Evolutionary conservation across 2,797 vertebrate genomes (phyloP), one percentile per base, ranked within the genome.

Genomic region (Rhynchotus rufescens): DNA sequence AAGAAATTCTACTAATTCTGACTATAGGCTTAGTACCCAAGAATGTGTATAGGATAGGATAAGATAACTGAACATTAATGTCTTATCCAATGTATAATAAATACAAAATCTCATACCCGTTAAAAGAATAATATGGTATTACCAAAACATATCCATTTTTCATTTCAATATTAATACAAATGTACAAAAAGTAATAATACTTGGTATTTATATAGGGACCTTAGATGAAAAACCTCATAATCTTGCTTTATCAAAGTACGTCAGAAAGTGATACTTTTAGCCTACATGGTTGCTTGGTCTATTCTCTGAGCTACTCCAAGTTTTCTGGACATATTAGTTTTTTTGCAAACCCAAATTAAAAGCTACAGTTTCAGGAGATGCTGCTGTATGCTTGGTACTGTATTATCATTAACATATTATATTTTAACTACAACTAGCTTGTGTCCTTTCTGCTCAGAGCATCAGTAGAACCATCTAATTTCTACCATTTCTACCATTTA

Each of bases 1-100:
- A 89, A 72, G 56, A 72, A 89, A 74, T 45, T 86, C 38, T 30
- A 45, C 57, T 93, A 82, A 86, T 84, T 8, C 36, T 89, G 64
- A 61, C 36, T 69, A 47, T 61, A 80, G 61, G 22, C 14, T 89
- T 84, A 68, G 51, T 72, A 9, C 2, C 65, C 52, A 92, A 44
- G 32, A 86, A 78, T 54, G 10, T 61, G 40, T 45, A 40, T 86
- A 86, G 75, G 51, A 80, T 83, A 22, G 45, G 17, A 47, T 47
- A 47, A 21, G 19, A 73, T 9, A 92, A 62, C 22, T 51, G 60
- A 21, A 74, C 4, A 32, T 52, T 86, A 73, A 78, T 91, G 66
- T 56, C 13, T 36, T 20, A 2, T 36, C 42, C 20, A 8, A 64
- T 61, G 38, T 61, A 80, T 12, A 56, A 75, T 20, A 6, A 34